A percentile compares a stretch with the other conserved stretches of the same genome.
Conservation (phyloP, 2,888 invertebrate species). For the Dioctria linearis region DNA sequence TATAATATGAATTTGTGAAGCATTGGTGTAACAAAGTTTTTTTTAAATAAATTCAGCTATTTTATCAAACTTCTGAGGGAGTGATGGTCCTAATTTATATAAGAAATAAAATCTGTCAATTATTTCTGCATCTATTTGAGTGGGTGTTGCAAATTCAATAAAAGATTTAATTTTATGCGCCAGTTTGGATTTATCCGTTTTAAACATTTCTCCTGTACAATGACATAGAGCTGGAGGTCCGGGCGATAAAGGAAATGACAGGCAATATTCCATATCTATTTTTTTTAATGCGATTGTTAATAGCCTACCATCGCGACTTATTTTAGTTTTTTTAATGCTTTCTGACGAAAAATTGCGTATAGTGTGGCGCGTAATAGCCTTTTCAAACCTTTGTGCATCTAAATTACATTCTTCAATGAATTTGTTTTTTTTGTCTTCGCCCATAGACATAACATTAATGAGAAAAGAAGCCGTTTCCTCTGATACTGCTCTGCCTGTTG, state of each 20-base stretch:
- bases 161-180: slow-evolving; percentile 52
- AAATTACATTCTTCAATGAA: slow-evolving; percentile 42
- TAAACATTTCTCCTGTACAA: no score
- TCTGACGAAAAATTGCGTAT: no score
- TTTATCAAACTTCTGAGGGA: slow-evolving; percentile 54
- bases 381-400: slow-evolving; percentile 1
- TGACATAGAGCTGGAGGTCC: no score
- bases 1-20: slow-evolving; percentile 21
- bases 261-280: no score
- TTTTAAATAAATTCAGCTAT: slow-evolving; percentile 54
- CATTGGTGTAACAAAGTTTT: slow-evolving; percentile 54
- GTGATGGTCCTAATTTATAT: slow-evolving; percentile 52
- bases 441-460: slow-evolving; percentile 30
- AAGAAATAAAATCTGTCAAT: slow-evolving; percentile 57
- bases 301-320: no score
- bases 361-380: not conserved
- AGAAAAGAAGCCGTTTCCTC: slow-evolving; percentile 53
- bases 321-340: no score
- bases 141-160: slow-evolving; percentile 48
- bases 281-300: no score
- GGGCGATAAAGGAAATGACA: no score
- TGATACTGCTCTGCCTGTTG: slow-evolving; percentile 58
- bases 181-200: slow-evolving; percentile 8
- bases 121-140: slow-evolving; percentile 53
- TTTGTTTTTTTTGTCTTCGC: slow-evolving; percentile 10